Evolutionary conservation across 2,888 invertebrate species (phyloP), one percentile per base, ranked within the genome.

Genomic region (Cephus pygmeus): DNA sequence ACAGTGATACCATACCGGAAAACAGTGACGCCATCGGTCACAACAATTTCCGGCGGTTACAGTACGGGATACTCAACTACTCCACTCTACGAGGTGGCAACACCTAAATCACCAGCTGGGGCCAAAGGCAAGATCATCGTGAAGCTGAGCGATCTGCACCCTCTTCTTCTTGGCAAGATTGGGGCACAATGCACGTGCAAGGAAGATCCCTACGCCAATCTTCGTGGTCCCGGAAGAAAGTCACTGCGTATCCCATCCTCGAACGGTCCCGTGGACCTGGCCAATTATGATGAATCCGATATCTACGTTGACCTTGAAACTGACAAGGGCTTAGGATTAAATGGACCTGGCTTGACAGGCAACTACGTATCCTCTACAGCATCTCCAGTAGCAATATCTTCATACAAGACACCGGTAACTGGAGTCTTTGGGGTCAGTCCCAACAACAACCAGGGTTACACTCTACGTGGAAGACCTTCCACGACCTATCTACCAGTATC

Each of bases 181-280:
- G 95, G 95, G 4, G 95, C 95, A 4, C 95, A 95, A 76, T 96
- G 96, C 83, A 95, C 95, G 77, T 96, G 96, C 86, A 90, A 86
- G 69, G 87, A 87, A 1, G 91, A 91, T 88, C 91, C 91, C 0
- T 90, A 91, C 77, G 87, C 87, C 3, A 87, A 83, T 36, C 87
- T 90, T 79, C 86, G 88, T 0, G 89, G 88, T 12, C 86, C 89
- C 3, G 88, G 83, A 2, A 85, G 81, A n/a, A 87, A 86, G 33
- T 83, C 86, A n/a, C 69, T 87, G 15, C 75, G 86, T 9, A 88
- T 91, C 4, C 82, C 86, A 30, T 91, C 91, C 1, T 87, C 89
- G 3, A 84, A 78, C 75, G 91, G 91, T 69, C 82, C 83, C 12
- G 86, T 91, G 1, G 89, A 91, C 76, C 79, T 91, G 4, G 82